Evolutionary conservation across 2,797 vertebrate genomes (phyloP).

Genomic region (Parotocinclus haroldoi): DNA sequence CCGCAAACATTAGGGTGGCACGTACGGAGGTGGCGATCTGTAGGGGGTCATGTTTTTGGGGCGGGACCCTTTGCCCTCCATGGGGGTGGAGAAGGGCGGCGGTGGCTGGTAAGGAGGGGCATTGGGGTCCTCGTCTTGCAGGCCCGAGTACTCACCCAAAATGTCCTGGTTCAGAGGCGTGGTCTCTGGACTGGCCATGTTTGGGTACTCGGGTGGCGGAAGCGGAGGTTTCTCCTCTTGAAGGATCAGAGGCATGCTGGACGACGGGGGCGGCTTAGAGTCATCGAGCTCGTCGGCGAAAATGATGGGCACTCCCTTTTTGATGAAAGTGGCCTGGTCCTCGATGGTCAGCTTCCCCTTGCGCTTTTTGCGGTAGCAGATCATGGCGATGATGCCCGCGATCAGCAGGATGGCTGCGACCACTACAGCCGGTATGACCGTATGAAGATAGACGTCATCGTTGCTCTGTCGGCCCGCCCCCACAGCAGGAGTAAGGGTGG

Average conservation of each 20-base stretch:
- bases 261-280: constrained; percentile 93
- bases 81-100: constrained; percentile 91
- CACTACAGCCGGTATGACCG: constrained; percentile 93
- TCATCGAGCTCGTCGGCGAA: constrained; percentile 95
- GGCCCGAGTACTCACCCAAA: constrained; percentile 89
- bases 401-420: constrained; percentile 91
- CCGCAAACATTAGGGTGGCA: constrained; percentile 86
- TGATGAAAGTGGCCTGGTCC: constrained; percentile 98
- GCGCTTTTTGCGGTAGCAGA: constrained; percentile 96
- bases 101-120: constrained; percentile 97
- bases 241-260: constrained; percentile 94
- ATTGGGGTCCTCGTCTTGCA: constrained; percentile 91
- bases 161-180: constrained; percentile 91
- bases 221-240: constrained; percentile 96
- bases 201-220: constrained; percentile 93
- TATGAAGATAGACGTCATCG: constrained; percentile 94
- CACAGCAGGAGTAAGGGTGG: constrained; percentile 67
- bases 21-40: constrained; percentile 95
- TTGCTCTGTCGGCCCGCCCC: constrained; percentile 86
- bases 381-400: constrained; percentile 94
- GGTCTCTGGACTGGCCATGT: constrained; percentile 88
- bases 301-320: constrained; percentile 97
- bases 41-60: constrained; percentile 99
- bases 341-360: constrained; percentile 96
- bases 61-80: constrained; percentile 96